Base-by-base conservation (phyloP, 2,888 invertebrate species). In the Phyto melanocephala region DNA sequence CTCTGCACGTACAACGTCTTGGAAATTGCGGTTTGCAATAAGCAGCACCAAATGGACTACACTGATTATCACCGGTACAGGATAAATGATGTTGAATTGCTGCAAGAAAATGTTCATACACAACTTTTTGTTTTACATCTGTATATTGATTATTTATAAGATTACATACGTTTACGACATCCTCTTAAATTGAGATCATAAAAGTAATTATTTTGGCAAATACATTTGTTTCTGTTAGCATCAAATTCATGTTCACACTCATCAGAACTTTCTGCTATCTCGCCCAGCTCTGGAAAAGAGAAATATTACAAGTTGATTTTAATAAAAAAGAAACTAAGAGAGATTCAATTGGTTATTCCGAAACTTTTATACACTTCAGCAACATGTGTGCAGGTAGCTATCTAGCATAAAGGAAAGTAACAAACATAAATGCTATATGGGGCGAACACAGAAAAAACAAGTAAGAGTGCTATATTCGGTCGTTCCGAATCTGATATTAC, bases 11-110 rank as follows among this genome's bases (percentile, higher is more conserved):
- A 79, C 91, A 91, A 17, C 88, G 87, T 85, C 89, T 87, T 10
- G 89, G 90, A 68, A 88, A 86, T 56, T 87, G 85, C 2, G 87
- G 67, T 35, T 85, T 85, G 58, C 89, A 88, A 81, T 83, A 88
- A 70, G 88, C 86, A 50, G 88, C 88, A n/a, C 91, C 91, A 67
- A 87, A 91, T 4, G 91, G 91, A 85, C 90, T 90, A 76, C 91
- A 91, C 84, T 91, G 91, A 80, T 89, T 90, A 84, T 89, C 87
- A 77, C 88, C 88, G 17, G 89, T 89, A 84, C 91, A 91, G 20
- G 90, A 88, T 71, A 89, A 85, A 37, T 89, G 87, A 84, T 86
- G 88, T 84, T 88, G 88, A 75, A 88, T 88, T 28, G 90, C 89
- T 88, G 84, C 58, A 76, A 54, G 68, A 7, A 42, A 52, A 13